Percentiles rank a stretch among this genome's conserved stretches.
Conservation (phyloP, 2,888 invertebrate genomes). For the Steinernema hermaphroditum region DNA sequence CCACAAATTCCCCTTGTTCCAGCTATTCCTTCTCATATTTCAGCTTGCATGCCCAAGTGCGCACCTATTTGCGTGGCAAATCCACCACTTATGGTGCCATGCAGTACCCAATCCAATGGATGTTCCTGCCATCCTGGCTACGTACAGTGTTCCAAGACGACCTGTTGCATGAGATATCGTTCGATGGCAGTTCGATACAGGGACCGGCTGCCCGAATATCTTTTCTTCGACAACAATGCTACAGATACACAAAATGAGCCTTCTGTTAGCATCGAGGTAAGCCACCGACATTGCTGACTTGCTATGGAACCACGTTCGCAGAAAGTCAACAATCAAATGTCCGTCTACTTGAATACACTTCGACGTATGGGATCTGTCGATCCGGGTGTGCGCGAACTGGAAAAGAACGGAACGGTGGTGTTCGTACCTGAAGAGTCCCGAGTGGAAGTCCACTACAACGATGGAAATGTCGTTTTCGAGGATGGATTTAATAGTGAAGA, state of each 20-base stretch:
- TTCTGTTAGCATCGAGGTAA: not conserved
- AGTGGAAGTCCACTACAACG: slow-evolving; percentile 6
- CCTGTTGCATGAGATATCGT: slow-evolving; percentile 36
- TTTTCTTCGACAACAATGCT: slow-evolving; percentile 29
- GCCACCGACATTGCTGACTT: too few species aligned
- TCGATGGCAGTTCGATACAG: slow-evolving; percentile 36
- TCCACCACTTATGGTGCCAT: slow-evolving; percentile 35
- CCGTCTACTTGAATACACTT: not conserved
- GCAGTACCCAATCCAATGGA: slow-evolving; percentile 7
- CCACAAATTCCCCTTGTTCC: too few species aligned
- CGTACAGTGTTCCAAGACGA: slow-evolving; percentile 33
- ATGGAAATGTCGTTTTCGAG: not conserved
- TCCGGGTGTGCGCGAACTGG: not conserved
- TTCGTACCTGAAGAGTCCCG: not conserved
- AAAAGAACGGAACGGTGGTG: not conserved
- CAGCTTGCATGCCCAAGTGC: slow-evolving; percentile 36
- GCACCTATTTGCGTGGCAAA: slow-evolving; percentile 32
- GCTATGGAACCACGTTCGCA: not conserved
- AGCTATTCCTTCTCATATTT: slow-evolving; percentile 21
- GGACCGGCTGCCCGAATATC: slow-evolving; percentile 32
- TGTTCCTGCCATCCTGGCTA: slow-evolving; percentile 35
- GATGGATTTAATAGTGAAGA: not conserved
- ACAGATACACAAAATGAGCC: not conserved
- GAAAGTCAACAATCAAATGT: not conserved
- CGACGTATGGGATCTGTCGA: not conserved